Evolutionary conservation across 2,888 invertebrate genomes (phyloP).

Genomic region (Polyommatus iphigenia): DNA sequence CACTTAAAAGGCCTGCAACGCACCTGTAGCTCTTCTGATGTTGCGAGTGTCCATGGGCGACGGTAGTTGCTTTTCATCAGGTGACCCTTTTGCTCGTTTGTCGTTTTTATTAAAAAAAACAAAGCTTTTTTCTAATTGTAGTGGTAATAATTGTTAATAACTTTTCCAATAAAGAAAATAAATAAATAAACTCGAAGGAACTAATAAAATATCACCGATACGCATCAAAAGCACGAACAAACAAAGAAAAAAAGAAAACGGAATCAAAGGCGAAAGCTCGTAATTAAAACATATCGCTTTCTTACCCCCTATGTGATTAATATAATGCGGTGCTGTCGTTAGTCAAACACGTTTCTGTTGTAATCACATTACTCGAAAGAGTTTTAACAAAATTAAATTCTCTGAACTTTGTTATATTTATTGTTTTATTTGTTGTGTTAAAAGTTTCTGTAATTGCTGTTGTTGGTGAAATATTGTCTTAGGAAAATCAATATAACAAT

Average conservation of each 20-base stretch:
- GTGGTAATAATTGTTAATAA: too few species aligned
- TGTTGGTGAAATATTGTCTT: background rate
- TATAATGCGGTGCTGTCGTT: constrained; percentile 23
- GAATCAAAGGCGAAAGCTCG: constrained; percentile 3
- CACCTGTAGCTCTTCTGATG: too few species aligned
- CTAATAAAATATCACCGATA: background rate
- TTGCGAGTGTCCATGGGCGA: too few species aligned
- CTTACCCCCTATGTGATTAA: constrained; percentile 22
- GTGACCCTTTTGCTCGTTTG: too few species aligned
- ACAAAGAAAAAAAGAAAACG: background rate
- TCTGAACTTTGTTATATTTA: constrained; percentile 17
- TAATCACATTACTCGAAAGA: constrained; percentile 32
- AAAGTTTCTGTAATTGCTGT: constrained; percentile 12
- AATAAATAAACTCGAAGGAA: background rate
- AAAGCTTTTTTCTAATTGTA: too few species aligned
- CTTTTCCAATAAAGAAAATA: background rate
- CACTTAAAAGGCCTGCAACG: too few species aligned
- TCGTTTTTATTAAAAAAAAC: too few species aligned
- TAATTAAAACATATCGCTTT: constrained; percentile 31
- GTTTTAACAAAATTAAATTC: constrained; percentile 31
- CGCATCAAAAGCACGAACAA: background rate
- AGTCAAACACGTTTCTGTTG: constrained; percentile 24
- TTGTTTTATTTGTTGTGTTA: constrained; percentile 28
- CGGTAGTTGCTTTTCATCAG: too few species aligned
- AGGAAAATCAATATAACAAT: background rate